Evolutionary conservation across 2,888 invertebrate species (phyloP).

Genomic region (Sclerodermus sp.): DNA sequence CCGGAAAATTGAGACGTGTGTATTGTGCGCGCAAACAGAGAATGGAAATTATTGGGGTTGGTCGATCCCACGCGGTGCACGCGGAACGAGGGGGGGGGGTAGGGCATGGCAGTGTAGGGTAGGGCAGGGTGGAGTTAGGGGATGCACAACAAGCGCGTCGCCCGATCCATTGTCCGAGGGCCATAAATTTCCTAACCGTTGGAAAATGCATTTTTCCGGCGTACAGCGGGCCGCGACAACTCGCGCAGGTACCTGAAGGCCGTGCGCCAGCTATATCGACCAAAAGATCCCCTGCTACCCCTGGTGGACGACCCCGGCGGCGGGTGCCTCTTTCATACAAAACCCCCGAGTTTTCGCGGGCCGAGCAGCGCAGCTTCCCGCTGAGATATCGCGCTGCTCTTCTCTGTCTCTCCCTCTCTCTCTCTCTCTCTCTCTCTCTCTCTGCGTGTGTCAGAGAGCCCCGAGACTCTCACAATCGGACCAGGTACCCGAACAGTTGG

Average conservation of each 20-base stretch:
- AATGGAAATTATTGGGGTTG: conserved; percentile 32
- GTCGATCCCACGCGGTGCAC: conserved; percentile 10
- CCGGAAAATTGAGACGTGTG: background rate
- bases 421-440: no score
- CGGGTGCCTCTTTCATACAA: no score
- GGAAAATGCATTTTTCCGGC: conserved; percentile 51
- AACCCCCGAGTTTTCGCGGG: no score
- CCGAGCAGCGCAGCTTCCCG: conserved; percentile 9
- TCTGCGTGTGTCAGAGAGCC: no score
- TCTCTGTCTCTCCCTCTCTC: background rate
- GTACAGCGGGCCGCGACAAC: conserved; percentile 26
- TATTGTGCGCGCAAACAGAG: conserved; percentile 28
- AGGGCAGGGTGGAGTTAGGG: background rate
- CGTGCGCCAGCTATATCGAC: no score
- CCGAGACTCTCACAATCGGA: no score
- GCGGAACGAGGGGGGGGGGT: background rate
- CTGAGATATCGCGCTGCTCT: conserved; percentile 2
- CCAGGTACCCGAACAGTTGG: no score
- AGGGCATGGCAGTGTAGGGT: conserved; percentile 11
- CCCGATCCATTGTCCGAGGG: conserved; percentile 41
- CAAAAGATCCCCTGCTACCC: no score
- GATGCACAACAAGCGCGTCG: conserved; percentile 26
- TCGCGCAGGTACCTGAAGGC: conserved; percentile 20
- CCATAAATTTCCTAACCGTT: conserved; percentile 50
- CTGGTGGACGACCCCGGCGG: no score